A percentile compares a stretch with the other conserved stretches of the same genome.
phyloP scores from a whole-genome alignment of 1,140 invertebrate species.

The Samia ricini region DNA sequence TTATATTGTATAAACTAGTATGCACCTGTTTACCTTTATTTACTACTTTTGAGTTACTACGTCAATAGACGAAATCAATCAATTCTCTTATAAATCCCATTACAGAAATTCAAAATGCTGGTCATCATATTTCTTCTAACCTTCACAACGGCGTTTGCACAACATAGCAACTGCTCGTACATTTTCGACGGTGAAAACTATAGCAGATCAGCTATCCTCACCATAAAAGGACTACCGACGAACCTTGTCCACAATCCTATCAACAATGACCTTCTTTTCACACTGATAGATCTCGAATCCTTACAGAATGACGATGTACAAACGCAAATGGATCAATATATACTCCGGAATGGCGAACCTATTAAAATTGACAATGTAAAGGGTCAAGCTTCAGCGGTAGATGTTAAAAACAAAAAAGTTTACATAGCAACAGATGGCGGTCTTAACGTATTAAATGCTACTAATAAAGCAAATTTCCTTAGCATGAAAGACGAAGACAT shows the following conservation, averaged over 20 bases:
- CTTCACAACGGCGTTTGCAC: conserved; percentile 27
- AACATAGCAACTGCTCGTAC: conserved; percentile 47
- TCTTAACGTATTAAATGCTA: conserved; percentile 45
- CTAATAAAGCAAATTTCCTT: conserved; percentile 46
- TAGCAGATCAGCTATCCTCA: conserved; percentile 44
- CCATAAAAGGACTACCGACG: conserved; percentile 64
- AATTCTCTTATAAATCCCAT: conserved; percentile 10
- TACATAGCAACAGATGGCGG: conserved; percentile 63
- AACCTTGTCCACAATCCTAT: conserved; percentile 53
- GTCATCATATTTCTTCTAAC: conserved; percentile 37
- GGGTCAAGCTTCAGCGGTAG: conserved; percentile 59
- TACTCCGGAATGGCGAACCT: conserved; percentile 45
- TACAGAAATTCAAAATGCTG: conserved; percentile 57
- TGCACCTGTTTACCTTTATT: no score
- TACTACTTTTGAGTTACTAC: no score
- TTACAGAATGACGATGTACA: conserved; percentile 59
- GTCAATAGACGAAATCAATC: no score
- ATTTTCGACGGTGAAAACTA: conserved; percentile 42
- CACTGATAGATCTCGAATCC: conserved; percentile 59
- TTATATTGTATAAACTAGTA: no score
- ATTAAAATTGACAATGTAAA: conserved; percentile 60
- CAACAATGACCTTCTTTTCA: conserved; percentile 57
- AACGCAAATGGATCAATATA: conserved; percentile 71
- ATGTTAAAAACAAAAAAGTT: conserved; percentile 49
- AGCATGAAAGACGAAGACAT: conserved; percentile 61